phyloP scores from a whole-genome alignment of 2,113 vertebrate species.

The Chelonoidis abingdonii region DNA sequence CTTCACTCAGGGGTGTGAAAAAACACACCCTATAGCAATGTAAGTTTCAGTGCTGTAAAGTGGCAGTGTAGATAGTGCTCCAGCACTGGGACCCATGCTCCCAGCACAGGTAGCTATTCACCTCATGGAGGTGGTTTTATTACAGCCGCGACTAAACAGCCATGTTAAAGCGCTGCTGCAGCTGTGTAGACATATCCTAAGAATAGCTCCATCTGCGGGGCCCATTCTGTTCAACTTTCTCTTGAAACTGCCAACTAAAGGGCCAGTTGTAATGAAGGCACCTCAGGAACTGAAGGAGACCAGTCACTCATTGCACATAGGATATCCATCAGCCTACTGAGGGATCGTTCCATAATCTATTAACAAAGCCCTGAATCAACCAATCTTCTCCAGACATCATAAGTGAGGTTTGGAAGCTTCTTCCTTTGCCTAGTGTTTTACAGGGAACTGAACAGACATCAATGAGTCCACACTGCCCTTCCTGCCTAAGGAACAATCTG shows the following conservation, averaged over 20 bases:
- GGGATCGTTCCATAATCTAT: neutral
- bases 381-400: neutral
- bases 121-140: no score
- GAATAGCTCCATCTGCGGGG: neutral
- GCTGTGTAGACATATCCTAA: no score
- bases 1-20: no score
- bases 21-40: no score
- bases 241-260: neutral
- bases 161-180: no score
- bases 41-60: no score
- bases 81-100: no score
- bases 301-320: neutral
- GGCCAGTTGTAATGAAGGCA: neutral
- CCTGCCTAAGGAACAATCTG: slow-evolving; percentile 6
- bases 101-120: no score
- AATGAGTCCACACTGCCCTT: neutral
- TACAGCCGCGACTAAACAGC: no score
- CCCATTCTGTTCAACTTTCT: neutral
- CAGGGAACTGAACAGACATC: neutral
- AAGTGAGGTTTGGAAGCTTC: neutral
- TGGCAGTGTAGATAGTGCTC: no score
- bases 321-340: neutral
- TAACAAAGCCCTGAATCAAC: neutral
- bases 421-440: slow-evolving; percentile 32
- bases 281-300: neutral